Evolutionary conservation across 2,113 vertebrate genomes (phyloP).

Genomic region (Chaenocephalus aceratus): DNA sequence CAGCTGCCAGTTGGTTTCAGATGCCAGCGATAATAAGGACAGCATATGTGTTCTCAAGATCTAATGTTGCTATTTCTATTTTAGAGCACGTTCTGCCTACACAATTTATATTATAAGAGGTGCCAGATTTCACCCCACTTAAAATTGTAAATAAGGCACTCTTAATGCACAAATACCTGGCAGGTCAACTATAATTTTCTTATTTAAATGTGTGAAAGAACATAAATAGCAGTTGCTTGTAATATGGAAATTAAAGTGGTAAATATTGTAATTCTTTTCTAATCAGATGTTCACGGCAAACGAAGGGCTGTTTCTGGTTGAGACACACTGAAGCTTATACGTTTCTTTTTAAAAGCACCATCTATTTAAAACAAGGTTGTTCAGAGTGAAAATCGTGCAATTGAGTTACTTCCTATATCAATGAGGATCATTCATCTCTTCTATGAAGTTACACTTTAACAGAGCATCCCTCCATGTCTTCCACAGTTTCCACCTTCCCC

Average conservation of each 20-base stretch:
- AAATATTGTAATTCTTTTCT: conserved; percentile 1
- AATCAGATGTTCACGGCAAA: not conserved
- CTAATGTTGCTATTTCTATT: conserved; percentile 44
- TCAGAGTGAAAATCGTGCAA: conserved; percentile 18
- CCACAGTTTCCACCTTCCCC: conserved; percentile 34
- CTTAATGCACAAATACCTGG: not conserved
- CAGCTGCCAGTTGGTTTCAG: conserved; percentile 68
- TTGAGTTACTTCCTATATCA: conserved; percentile 26
- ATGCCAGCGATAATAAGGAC: conserved; percentile 73
- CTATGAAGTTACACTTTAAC: conserved; percentile 32
- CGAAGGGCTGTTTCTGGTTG: not conserved
- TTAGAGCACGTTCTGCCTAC: conserved; percentile 23
- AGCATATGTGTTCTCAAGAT: conserved; percentile 55
- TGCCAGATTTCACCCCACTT: not conserved
- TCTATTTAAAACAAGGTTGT: conserved; percentile 20
- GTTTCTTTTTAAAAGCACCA: conserved; percentile 10
- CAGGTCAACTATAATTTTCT: not conserved
- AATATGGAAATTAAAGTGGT: not conserved
- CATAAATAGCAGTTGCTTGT: not conserved
- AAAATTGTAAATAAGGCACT: not conserved
- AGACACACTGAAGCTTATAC: not conserved
- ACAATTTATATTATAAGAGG: not conserved
- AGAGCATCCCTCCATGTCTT: conserved; percentile 34
- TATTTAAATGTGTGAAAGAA: not conserved
- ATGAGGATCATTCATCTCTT: conserved; percentile 29